A percentile compares a stretch with the other conserved stretches of the same genome.
These are phyloP conservation scores for Trachurus trachurus DNA, from an alignment of 2,797 vertebrate genomes.

Conservation along the genomic window DNA sequence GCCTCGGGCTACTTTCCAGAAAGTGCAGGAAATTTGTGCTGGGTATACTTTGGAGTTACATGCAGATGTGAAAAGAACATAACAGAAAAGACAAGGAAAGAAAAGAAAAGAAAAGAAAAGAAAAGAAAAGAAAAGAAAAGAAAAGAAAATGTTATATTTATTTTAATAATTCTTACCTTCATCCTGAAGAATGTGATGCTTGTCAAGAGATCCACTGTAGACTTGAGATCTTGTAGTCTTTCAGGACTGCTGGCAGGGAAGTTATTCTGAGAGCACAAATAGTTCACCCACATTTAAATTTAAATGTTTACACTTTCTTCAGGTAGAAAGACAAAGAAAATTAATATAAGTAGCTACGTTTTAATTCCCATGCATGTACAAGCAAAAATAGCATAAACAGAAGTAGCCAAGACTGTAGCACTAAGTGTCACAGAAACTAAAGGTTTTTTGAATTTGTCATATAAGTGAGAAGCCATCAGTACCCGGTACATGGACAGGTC, in stretches of 20 bases:
- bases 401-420: slow-evolving; percentile 21
- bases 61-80: slow-evolving; percentile 1
- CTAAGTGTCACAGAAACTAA: slow-evolving; percentile 5
- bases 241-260: slow-evolving; percentile 98
- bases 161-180: slow-evolving; percentile 86
- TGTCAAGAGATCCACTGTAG: slow-evolving; percentile 97
- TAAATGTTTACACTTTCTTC: neutral
- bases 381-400: slow-evolving; percentile 20
- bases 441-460: neutral
- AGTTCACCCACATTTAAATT: neutral
- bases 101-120: neutral
- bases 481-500: slow-evolving; percentile 99
- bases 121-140: neutral
- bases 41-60: slow-evolving; percentile 23
- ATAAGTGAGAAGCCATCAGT: slow-evolving; percentile 52
- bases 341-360: neutral
- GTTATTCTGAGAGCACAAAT: slow-evolving; percentile 90
- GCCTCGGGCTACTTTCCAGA: slow-evolving; percentile 46
- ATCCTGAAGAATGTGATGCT: slow-evolving; percentile 99
- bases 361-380: neutral
- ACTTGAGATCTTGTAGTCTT: slow-evolving; percentile 97
- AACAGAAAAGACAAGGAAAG: neutral
- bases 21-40: slow-evolving; percentile 18
- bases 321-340: neutral
- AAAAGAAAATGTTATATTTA: neutral